A percentile compares a stretch with the other conserved stretches of the same genome.
Evolutionary conservation across 2,113 vertebrate species (phyloP).

Genomic region (Osmerus eperlanus): DNA sequence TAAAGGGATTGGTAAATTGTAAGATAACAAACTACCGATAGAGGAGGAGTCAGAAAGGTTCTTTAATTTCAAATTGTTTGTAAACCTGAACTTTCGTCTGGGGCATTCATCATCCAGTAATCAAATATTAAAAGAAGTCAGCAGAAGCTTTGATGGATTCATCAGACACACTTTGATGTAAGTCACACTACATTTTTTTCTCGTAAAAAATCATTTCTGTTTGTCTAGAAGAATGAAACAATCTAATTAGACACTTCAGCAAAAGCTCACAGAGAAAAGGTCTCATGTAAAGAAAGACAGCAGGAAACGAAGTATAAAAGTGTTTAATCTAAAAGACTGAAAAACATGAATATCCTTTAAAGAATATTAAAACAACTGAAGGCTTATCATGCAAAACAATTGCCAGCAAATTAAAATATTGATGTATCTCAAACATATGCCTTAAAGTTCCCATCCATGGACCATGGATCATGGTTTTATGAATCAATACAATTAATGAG

Average conservation of each 20-base stretch:
- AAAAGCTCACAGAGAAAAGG: constrained; percentile 22
- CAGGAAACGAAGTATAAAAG: constrained; percentile 4
- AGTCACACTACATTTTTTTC: constrained; percentile 25
- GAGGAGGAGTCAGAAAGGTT: constrained; percentile 2
- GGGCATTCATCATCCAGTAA: constrained; percentile 15
- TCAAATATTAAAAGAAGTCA: constrained; percentile 29
- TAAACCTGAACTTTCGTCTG: constrained; percentile 2
- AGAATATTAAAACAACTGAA: constrained; percentile 58
- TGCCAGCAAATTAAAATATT: background rate
- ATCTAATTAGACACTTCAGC: constrained; percentile 29
- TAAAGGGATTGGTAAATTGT: background rate
- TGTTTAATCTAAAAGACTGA: constrained; percentile 6
- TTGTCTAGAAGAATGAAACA: constrained; percentile 35
- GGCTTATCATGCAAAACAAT: constrained; percentile 28
- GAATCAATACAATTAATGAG: constrained; percentile 69
- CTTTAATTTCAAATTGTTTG: constrained; percentile 20
- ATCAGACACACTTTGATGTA: constrained; percentile 28
- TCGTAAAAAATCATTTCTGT: constrained; percentile 4
- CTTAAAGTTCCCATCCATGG: constrained; percentile 57
- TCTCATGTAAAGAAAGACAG: constrained; percentile 29
- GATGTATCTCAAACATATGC: constrained; percentile 38
- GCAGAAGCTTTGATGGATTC: constrained; percentile 21
- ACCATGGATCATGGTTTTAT: constrained; percentile 49
- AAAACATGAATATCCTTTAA: constrained; percentile 42
- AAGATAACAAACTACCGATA: constrained; percentile 2